Percentiles rank a stretch among this genome's conserved stretches.
Conservation (phyloP, 2,888 invertebrate species). For the Macrophya alboannulata region DNA sequence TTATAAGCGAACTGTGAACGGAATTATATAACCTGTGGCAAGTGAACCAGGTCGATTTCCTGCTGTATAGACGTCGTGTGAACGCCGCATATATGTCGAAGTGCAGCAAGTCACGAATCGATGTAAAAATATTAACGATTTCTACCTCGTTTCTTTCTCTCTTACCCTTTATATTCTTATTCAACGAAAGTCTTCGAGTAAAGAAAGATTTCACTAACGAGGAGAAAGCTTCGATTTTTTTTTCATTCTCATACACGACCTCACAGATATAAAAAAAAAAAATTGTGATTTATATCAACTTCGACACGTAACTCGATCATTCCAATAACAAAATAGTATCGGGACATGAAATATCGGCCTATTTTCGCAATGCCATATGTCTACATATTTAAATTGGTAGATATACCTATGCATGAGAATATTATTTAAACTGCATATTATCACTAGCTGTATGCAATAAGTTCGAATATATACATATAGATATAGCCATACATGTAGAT, state of each 20-base stretch:
- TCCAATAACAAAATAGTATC: not conserved
- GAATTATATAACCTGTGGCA: slow-evolving; percentile 4
- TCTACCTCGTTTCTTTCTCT: not conserved
- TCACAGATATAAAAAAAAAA: not conserved
- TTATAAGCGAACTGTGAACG: not conserved
- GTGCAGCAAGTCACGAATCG: not conserved
- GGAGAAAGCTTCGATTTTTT: not conserved
- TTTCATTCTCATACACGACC: too few species aligned
- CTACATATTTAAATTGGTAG: not conserved
- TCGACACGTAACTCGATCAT: not conserved
- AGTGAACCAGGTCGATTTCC: slow-evolving; percentile 33
- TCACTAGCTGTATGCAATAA: not conserved
- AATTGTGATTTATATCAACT: not conserved
- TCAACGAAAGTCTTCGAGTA: not conserved
- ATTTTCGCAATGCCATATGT: slow-evolving; percentile 12
- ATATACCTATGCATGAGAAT: not conserved
- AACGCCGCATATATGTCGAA: not conserved
- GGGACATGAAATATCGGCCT: slow-evolving; percentile 4
- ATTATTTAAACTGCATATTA: slow-evolving; percentile 1
- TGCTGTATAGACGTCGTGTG: not conserved
- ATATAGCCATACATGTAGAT: not conserved
- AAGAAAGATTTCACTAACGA: not conserved
- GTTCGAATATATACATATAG: not conserved
- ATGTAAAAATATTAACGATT: not conserved
- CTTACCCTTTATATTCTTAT: too few species aligned